Base-by-base conservation (phyloP, 92 coral and sea anemone species). In the Umimayanthus chanpuru region DNA sequence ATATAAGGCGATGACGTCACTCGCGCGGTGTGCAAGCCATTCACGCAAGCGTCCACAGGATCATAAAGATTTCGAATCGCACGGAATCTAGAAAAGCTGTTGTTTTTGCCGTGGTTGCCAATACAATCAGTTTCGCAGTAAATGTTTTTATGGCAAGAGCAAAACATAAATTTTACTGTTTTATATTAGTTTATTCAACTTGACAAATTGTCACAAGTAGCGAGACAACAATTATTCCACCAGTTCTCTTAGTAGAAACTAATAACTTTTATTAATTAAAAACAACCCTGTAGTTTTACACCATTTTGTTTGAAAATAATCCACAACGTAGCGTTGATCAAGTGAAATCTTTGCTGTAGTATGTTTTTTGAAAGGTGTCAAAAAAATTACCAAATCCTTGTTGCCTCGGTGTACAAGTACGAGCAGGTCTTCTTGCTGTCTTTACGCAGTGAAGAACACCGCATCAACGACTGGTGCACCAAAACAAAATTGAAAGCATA, bases 1-100 rank as follows among this genome's bases (percentile, higher is more conserved):
- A 83, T 70, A 83, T 83, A 83, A 70, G 87, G 78, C 43, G 67
- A 67, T 83, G 87, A 83, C 77, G 78, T 83, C 87, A 83, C 87
- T 64, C 87, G 44, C 50, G 77, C 66, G 78, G 64, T 21, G n/a
- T 47, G 44, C 68, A 28, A 71, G 12, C 43, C 38, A 0, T 66
- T 83, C 87, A 83, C 87, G 87, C 78, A 83, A 83, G 23, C 23
- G 5, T 8, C 39, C 23, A 5, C 43, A 4, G 43, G 18, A 16
- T 26, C 49, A 16, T 80, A 14, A n/a, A 29, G 21, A 12, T 47
- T 21, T 77, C 23, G 65, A 67, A 49, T 55, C 15, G 77, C 64
- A 30, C 87, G 66, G 16, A 44, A 41, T 7, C 67, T 5, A 41
- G 67, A 68, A 44, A 49, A 1, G 26, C 23, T 44, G 4, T 44